These are phyloP conservation scores for Palloptera scutellata DNA, from an alignment of 2,888 invertebrate genomes.

Conservation along the genomic window DNA sequence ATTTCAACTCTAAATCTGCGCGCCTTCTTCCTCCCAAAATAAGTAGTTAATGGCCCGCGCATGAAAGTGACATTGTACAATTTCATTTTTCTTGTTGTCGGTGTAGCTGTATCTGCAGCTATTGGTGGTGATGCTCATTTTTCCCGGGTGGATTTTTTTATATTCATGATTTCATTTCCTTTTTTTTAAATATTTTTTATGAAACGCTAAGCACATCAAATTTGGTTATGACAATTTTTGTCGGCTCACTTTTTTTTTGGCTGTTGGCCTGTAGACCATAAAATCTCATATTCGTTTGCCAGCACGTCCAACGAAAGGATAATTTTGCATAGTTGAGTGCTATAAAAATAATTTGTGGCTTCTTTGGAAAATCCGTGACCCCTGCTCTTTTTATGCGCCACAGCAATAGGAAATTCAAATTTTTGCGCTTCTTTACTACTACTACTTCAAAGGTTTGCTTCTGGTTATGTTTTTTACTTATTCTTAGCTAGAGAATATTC, in stretches of 20 bases:
- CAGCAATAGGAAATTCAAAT: background rate
- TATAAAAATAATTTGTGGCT: slow-evolving; percentile 49
- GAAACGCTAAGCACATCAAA: slow-evolving; percentile 13
- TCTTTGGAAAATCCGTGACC: slow-evolving; percentile 30
- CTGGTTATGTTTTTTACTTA: too few species aligned
- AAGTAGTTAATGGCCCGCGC: slow-evolving; percentile 33
- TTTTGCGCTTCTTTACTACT: slow-evolving; percentile 23
- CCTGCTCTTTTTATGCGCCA: too few species aligned
- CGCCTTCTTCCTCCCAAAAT: slow-evolving; percentile 7
- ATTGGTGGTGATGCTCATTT: slow-evolving; percentile 25
- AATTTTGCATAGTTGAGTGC: slow-evolving; percentile 36
- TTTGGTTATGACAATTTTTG: slow-evolving; percentile 29
- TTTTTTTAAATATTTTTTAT: slow-evolving; percentile 31
- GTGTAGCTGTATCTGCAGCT: background rate
- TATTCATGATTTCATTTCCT: slow-evolving; percentile 35
- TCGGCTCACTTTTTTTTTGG: slow-evolving; percentile 4
- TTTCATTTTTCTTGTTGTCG: slow-evolving; percentile 10
- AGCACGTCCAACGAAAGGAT: slow-evolving; percentile 34
- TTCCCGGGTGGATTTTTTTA: slow-evolving; percentile 30
- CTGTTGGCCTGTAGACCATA: slow-evolving; percentile 1
- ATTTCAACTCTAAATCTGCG: slow-evolving; percentile 3
- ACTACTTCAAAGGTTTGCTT: background rate
- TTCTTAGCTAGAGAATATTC: slow-evolving; percentile 13
- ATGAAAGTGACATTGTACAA: slow-evolving; percentile 33
- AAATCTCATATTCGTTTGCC: background rate